Percentiles rank a stretch among this genome's conserved stretches.
Conservation (phyloP, 2,113 vertebrate species). For the Barbus barbus region DNA sequence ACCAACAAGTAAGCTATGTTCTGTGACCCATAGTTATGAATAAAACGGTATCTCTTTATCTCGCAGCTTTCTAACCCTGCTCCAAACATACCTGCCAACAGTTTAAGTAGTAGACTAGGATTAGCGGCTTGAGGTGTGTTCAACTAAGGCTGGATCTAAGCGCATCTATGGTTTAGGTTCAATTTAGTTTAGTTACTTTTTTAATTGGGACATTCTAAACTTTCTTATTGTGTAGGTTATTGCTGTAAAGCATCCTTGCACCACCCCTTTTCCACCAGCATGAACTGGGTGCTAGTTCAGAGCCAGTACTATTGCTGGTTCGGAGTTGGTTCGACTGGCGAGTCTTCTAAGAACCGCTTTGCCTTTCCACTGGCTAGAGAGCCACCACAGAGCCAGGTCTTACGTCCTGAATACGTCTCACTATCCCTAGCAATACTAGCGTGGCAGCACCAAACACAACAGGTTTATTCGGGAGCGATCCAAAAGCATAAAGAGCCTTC, state of each 20-base stretch:
- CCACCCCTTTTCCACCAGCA: no score
- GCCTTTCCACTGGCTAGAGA: no score
- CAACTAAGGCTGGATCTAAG: neutral
- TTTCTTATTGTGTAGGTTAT: neutral
- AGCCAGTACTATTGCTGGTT: no score
- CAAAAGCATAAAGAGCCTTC: no score
- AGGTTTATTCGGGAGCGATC: no score
- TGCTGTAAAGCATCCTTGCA: neutral
- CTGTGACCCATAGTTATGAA: neutral
- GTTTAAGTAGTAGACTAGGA: neutral
- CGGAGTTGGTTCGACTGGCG: no score
- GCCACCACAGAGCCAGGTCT: no score
- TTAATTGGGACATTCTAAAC: neutral
- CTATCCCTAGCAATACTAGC: no score
- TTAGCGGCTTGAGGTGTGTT: neutral
- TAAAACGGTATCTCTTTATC: neutral
- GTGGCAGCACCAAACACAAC: no score
- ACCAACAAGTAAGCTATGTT: constrained; percentile 71
- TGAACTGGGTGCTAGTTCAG: no score
- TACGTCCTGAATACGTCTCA: no score
- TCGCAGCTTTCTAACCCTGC: neutral
- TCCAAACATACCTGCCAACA: neutral
- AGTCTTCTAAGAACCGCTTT: no score
- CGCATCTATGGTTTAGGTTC: neutral
- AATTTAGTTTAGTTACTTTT: neutral